phyloP scores from a whole-genome alignment of 2,113 vertebrate species.

The Elachura formosa region DNA sequence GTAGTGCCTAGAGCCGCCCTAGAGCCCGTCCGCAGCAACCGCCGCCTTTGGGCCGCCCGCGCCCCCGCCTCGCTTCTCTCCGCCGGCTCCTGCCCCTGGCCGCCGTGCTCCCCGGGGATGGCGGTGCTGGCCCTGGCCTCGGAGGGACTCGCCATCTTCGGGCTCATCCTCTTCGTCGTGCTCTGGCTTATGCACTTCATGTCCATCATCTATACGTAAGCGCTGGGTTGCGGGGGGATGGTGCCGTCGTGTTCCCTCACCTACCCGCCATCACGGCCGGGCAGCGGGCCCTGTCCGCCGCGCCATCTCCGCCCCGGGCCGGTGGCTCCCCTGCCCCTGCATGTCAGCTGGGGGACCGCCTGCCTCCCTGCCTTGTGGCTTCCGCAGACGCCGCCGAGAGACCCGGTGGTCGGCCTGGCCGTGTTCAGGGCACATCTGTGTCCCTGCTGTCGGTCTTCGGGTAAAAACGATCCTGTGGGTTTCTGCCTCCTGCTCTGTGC shows the following conservation, averaged over 20 bases:
- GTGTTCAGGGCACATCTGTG: fast-evolving
- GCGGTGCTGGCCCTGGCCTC: neutral
- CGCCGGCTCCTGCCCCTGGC: neutral
- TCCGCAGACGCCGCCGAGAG: neutral
- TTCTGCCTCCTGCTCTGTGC: neutral
- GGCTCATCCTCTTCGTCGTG: neutral
- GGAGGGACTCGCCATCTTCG: neutral
- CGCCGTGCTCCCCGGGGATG: neutral
- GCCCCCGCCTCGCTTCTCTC: neutral
- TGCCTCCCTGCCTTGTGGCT: no score
- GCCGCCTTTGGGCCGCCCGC: neutral
- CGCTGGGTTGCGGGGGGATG: neutral
- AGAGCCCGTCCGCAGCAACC: neutral
- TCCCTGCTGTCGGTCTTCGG: fast-evolving
- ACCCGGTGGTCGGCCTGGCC: neutral
- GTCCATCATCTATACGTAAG: conserved; percentile 14
- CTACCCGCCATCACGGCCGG: neutral
- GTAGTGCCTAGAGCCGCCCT: neutral
- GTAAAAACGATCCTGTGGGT: fast-evolving
- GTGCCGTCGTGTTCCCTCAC: neutral
- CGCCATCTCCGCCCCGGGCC: neutral
- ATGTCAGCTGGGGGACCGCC: neutral
- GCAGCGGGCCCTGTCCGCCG: neutral
- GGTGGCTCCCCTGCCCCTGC: neutral
- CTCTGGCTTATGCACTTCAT: conserved; percentile 14